Evolutionary conservation across 2,888 invertebrate genomes (phyloP).

Genomic region (Drosophila acutilabella): DNA sequence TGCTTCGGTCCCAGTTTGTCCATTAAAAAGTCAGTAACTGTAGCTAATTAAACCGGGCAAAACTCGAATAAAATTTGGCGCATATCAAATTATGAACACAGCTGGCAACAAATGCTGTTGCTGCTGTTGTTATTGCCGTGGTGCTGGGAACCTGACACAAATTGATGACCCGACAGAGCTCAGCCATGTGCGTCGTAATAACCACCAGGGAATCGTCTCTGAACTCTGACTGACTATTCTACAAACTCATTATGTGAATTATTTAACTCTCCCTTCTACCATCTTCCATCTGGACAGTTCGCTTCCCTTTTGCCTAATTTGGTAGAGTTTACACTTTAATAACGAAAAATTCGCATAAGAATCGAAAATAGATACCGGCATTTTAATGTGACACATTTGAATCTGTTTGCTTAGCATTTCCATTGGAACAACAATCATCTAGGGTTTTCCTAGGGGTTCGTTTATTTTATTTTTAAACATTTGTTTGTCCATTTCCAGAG

Average conservation of each 20-base stretch:
- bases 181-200: slow-evolving; percentile 66
- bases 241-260: slow-evolving; percentile 24
- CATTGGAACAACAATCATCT: slow-evolving; percentile 11
- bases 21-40: slow-evolving; percentile 79
- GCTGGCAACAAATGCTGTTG: slow-evolving; percentile 73
- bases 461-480: slow-evolving; percentile 4
- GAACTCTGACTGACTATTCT: slow-evolving; percentile 17
- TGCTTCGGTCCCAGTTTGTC: slow-evolving; percentile 56
- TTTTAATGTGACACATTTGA: slow-evolving; percentile 18
- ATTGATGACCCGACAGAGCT: slow-evolving; percentile 52
- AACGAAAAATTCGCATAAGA: slow-evolving; percentile 61
- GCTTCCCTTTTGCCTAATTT: slow-evolving; percentile 57
- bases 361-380: slow-evolving; percentile 45
- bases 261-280: slow-evolving; percentile 7
- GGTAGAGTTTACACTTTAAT: slow-evolving; percentile 67
- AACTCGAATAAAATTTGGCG: slow-evolving; percentile 78
- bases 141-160: slow-evolving; percentile 65
- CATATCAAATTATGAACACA: slow-evolving; percentile 78
- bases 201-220: slow-evolving; percentile 58
- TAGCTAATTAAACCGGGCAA: slow-evolving; percentile 73
- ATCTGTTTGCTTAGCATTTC: slow-evolving; percentile 23
- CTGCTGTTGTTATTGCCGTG: slow-evolving; percentile 27
- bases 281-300: neutral
- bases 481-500: slow-evolving; percentile 12
- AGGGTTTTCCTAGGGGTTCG: slow-evolving; percentile 1